phyloP scores from a whole-genome alignment of 2,888 invertebrate species.

The Slavum lentiscoides region DNA sequence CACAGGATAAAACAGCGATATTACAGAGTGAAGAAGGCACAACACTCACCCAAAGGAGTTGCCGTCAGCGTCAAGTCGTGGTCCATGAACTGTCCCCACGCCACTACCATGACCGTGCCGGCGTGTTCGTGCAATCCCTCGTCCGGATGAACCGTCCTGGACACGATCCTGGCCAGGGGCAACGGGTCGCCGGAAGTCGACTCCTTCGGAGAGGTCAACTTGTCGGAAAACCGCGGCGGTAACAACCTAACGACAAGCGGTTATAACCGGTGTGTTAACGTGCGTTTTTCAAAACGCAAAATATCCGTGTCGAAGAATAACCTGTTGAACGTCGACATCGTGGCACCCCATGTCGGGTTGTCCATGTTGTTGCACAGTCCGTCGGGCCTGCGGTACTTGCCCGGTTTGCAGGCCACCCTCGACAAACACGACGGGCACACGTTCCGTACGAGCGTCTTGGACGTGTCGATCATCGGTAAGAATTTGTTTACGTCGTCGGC shows the following conservation, averaged over 20 bases:
- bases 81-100: conserved; percentile 95
- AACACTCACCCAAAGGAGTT: conserved; percentile 76
- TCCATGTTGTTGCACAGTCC: conserved; percentile 87
- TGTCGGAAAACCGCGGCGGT: conserved; percentile 82
- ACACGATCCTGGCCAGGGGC: conserved; percentile 81
- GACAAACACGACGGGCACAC: conserved; percentile 86
- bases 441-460: conserved; percentile 81
- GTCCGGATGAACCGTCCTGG: conserved; percentile 88
- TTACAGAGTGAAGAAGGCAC: too few relatives aligned
- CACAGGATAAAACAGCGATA: too few relatives aligned
- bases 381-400: conserved; percentile 83
- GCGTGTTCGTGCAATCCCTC: conserved; percentile 92
- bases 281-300: neutral
- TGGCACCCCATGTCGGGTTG: conserved; percentile 88
- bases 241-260: conserved; percentile 64
- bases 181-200: conserved; percentile 76
- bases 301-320: neutral
- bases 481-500: conserved; percentile 87
- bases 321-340: conserved; percentile 83
- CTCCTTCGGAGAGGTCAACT: conserved; percentile 81
- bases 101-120: conserved; percentile 89
- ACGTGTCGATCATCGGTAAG: conserved; percentile 83
- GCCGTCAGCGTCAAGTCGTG: conserved; percentile 89
- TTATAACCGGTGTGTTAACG: neutral
- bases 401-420: conserved; percentile 84